Conservation (phyloP, 2,888 invertebrate genomes). For the Hyposoter dolosus region DNA sequence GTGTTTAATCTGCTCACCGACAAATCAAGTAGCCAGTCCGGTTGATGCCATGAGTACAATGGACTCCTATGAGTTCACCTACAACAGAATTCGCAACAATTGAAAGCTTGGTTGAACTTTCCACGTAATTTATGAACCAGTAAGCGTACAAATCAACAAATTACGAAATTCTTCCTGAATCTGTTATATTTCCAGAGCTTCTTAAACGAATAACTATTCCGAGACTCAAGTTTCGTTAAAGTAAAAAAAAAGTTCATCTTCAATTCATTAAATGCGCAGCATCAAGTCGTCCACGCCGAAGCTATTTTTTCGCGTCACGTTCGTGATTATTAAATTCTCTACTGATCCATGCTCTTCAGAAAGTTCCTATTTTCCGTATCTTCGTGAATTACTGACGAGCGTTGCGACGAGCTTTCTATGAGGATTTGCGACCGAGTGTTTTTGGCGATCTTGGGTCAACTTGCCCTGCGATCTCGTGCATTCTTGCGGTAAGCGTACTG, state of each 20-base stretch:
- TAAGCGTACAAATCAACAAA: not conserved
- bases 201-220: not conserved
- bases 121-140: not conserved
- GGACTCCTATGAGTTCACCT: conserved; percentile 91
- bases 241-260: not conserved
- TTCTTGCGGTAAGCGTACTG: conserved; percentile 54
- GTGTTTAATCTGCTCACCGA: conserved; percentile 84
- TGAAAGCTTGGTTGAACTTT: not conserved
- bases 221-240: not conserved
- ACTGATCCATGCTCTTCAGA: conserved; percentile 60
- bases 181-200: not conserved
- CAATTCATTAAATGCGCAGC: not conserved
- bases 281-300: not conserved
- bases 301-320: conserved; percentile 25
- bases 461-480: conserved; percentile 37
- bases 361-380: conserved; percentile 79
- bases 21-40: conserved; percentile 93
- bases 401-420: conserved; percentile 75
- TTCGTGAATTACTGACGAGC: conserved; percentile 78
- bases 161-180: not conserved
- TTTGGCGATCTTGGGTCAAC: conserved; percentile 34
- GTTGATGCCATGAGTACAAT: conserved; percentile 94
- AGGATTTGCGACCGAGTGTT: conserved; percentile 65
- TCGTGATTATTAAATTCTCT: conserved; percentile 40
- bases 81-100: conserved; percentile 80